Conservation (phyloP, 2,797 vertebrate species). For the Synanceia verrucosa region DNA sequence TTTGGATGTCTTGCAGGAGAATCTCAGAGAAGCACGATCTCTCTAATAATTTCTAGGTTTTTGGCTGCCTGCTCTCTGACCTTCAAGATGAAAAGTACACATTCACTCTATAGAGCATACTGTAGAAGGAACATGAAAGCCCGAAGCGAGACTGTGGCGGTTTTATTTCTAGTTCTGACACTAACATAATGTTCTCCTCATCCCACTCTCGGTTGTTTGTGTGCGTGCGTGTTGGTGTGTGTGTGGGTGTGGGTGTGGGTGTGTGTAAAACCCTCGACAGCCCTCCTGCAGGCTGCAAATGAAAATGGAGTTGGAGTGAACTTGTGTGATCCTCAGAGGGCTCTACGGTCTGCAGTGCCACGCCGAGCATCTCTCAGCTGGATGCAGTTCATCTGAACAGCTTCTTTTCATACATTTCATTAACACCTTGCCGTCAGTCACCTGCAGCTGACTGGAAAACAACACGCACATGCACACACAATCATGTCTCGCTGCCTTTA, state of each 20-base stretch:
- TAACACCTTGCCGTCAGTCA: conserved; percentile 57
- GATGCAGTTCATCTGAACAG: conserved; percentile 37
- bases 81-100: neutral
- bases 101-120: too few relatives aligned
- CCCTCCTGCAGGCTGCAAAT: conserved; percentile 27
- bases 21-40: neutral
- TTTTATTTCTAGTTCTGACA: neutral
- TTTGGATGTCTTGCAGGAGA: neutral
- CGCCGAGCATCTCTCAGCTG: conserved; percentile 45
- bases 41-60: neutral
- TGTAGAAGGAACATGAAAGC: too few relatives aligned
- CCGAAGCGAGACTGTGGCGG: neutral
- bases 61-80: neutral
- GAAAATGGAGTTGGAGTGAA: conserved; percentile 18
- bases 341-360: conserved; percentile 25
- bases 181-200: neutral
- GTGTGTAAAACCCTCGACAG: neutral
- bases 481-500: neutral
- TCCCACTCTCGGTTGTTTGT: neutral
- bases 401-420: conserved; percentile 57
- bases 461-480: conserved; percentile 7
- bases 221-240: neutral
- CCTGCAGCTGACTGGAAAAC: conserved; percentile 51
- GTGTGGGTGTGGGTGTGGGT: neutral
- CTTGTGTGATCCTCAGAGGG: conserved; percentile 9